phyloP scores from a whole-genome alignment of 1,140 invertebrate species.

The Ephestia elutella region DNA sequence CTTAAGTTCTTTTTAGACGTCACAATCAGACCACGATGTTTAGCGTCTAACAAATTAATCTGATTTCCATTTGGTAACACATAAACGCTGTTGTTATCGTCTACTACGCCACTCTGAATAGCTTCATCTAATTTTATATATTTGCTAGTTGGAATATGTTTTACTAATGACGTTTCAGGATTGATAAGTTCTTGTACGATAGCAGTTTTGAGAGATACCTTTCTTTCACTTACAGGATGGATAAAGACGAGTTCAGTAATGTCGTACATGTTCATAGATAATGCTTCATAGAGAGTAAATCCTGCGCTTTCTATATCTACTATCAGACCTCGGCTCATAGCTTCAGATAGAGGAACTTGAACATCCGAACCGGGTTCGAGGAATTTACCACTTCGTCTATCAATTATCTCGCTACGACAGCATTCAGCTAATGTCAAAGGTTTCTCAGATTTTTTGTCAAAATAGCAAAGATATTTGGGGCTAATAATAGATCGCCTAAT shows the following conservation, averaged over 20 bases:
- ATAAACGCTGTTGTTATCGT: constrained; percentile 82
- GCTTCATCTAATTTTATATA: constrained; percentile 86
- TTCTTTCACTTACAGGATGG: constrained; percentile 86
- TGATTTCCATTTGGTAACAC: constrained; percentile 77
- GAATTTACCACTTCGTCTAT: constrained; percentile 85
- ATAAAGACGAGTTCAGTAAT: constrained; percentile 81
- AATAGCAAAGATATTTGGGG: constrained; percentile 86
- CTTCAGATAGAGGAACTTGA: constrained; percentile 80
- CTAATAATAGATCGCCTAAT: constrained; percentile 87
- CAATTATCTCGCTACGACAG: constrained; percentile 87
- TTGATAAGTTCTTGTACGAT: constrained; percentile 88
- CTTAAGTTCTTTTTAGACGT: constrained; percentile 81
- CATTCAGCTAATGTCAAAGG: constrained; percentile 84
- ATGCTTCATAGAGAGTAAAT: constrained; percentile 87
- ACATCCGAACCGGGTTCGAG: constrained; percentile 81
- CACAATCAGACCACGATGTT: constrained; percentile 83
- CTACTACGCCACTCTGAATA: constrained; percentile 81
- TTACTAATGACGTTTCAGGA: constrained; percentile 85
- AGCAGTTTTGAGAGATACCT: constrained; percentile 86
- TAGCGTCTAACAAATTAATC: constrained; percentile 82
- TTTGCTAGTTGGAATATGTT: constrained; percentile 80
- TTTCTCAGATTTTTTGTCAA: constrained; percentile 81
- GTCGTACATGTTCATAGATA: constrained; percentile 89
- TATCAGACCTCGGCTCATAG: constrained; percentile 84
- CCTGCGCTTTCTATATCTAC: constrained; percentile 88